Evolutionary conservation across 2,888 invertebrate genomes (phyloP), one percentile per base, ranked within the genome.

Genomic region (Aradus depressus): DNA sequence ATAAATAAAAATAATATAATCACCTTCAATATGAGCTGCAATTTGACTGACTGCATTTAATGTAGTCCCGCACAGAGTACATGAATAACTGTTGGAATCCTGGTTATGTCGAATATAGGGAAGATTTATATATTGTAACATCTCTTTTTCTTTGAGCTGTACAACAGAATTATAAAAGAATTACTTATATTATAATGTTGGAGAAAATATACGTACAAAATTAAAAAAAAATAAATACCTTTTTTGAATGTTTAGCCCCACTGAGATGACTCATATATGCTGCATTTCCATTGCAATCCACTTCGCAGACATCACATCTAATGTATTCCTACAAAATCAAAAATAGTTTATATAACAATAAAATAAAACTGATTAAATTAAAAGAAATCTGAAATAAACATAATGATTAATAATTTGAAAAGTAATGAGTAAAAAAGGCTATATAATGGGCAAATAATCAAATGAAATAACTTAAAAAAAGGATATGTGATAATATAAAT

Each of bases 201-300:
- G 10, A 10, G 28, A 28, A 50, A 49, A 35, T 34, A 35, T 4
- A 42, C 25, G 10, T 58, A 57, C 1, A 51, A 21, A 14, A 14
- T 31, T 14, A 4, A 12, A 1, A 47, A 37, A 14, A 25, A 25
- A 52, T n/a, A n/a, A 35, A 39, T 47, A 65, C 62, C 61, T 64
- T 66, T 53, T 62, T 65, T 10, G 64, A 63, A 61, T 66, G 66
- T 50, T 63, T 65, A 6, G 62, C 58, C 25, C 66, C 66, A 51
- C 60, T 58, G 37, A 71, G 62, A 61, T 73, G 73, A 49, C 70
- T 69, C 53, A 71, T 68, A 53, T 69, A 62, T n/a, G 72, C 70
- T 31, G 67, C 63, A 59, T 69, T 69, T 32, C 70, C 70, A 18
- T 69, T 70, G 56, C 71, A 71, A 23, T 68, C 67, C 32, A 72